phyloP scores from a whole-genome alignment of 2,888 invertebrate genomes.

The Halocaridina rubra region DNA sequence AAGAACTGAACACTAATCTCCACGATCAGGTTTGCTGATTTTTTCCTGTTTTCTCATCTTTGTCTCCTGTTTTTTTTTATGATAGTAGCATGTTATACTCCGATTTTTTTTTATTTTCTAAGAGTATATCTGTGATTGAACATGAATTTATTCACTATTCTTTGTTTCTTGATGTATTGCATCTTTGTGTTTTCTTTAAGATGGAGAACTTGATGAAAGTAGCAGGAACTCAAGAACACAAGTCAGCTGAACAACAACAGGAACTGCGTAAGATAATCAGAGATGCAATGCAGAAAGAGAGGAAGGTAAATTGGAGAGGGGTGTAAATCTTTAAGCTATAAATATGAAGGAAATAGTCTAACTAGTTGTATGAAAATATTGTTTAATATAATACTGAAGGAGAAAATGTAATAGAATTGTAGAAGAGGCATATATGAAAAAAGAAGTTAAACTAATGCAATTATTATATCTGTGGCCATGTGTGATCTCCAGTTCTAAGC shows the following conservation, averaged over 20 bases:
- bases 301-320: neutral
- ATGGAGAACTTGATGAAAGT: constrained; percentile 37
- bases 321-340: neutral
- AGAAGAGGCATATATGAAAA: too few species aligned
- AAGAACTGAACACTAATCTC: constrained; percentile 28
- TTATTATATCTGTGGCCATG: too few species aligned
- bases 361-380: neutral
- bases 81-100: neutral
- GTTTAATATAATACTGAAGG: neutral
- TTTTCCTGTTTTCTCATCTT: too few species aligned
- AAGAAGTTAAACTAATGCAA: too few species aligned
- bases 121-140: neutral
- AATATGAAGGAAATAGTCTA: neutral
- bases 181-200: neutral
- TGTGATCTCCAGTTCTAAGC: too few species aligned
- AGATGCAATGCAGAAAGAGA: constrained; percentile 24
- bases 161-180: neutral
- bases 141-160: neutral
- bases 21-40: constrained; percentile 42
- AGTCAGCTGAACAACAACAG: constrained; percentile 23
- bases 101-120: neutral
- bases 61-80: too few species aligned
- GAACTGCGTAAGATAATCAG: constrained; percentile 18
- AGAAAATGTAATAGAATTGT: too few species aligned
- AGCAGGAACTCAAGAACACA: constrained; percentile 10